Evolutionary conservation across 1,140 invertebrate genomes (phyloP).

Genomic region (Hyles euphorbiae): DNA sequence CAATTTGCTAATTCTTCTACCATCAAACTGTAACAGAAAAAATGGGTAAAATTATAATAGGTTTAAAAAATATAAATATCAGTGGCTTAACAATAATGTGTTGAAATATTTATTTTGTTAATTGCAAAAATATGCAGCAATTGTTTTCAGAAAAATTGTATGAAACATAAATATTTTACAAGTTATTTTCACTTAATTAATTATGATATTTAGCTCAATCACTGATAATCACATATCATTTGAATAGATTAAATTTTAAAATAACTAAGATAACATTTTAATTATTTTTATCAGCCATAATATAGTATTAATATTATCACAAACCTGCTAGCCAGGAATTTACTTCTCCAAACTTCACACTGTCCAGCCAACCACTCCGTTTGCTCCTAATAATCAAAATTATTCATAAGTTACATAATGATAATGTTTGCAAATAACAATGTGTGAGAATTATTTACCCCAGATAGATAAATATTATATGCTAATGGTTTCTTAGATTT

Average conservation of each 20-base stretch:
- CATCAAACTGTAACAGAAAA: constrained; percentile 81
- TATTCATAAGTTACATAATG: background rate
- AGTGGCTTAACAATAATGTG: no score
- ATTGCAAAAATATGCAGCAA: no score
- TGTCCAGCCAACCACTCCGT: constrained; percentile 94
- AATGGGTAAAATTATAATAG: background rate
- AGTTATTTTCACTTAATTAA: no score
- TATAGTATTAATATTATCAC: constrained; percentile 10
- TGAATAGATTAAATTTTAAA: no score
- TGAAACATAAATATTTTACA: no score
- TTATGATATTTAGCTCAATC: no score
- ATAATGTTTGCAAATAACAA: background rate
- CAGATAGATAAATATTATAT: no score
- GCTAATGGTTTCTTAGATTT: no score
- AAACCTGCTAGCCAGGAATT: constrained; percentile 91
- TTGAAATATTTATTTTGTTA: no score
- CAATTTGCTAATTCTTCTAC: constrained; percentile 91
- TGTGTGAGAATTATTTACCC: background rate
- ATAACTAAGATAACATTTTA: background rate
- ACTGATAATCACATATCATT: no score
- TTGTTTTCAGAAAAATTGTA: no score
- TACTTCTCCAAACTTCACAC: constrained; percentile 96
- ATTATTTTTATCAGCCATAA: constrained; percentile 1
- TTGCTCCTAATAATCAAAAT: constrained; percentile 80
- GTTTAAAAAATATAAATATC: no score